Evolutionary conservation across 2,113 vertebrate species (phyloP), one percentile per base, ranked within the genome.

Genomic region (Megaptera novaeangliae): DNA sequence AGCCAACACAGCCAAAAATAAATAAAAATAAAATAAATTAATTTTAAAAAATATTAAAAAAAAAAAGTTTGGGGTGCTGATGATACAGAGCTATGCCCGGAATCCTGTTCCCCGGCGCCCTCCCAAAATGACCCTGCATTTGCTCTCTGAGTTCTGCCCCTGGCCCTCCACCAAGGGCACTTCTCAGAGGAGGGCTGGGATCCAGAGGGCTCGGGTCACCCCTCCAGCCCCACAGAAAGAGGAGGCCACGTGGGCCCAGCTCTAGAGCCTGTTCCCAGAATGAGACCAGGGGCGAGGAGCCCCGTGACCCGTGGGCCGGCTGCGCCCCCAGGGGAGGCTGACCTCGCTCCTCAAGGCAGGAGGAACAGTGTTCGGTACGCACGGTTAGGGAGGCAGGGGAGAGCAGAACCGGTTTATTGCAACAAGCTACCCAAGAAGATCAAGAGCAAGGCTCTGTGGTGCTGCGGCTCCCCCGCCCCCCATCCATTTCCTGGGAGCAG

Each of bases 311-410:
- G 0, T 0, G 0, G 31, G 14, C 64, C 29, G 7, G 75, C 69
- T 27, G 49, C 34, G 7, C 49, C 66, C 59, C 20, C 3, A 14
- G 9, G 29, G 39, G 49, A 55, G n/a, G 20, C 36, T 10, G 55
- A 5, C 69, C 68, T 44, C 6, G 0, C 14, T 12, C 36, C 3
- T 36, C 27, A 20, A 31, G 11, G 46, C 39, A 55, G 27, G 29
- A 15, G 11, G 9, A 15, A 4, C 2, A 0, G 1, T 8, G 5
- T 21, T 25, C 29, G 20, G 8, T 7, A 3, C 5, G 23, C 8
- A 8, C 39, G 5, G 14, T 6, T 34, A 36, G 74, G 36, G 34
- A 71, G 61, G n/a, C 52, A 55, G 83, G 34, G 66, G 21, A 57
- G 83, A 59, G 31, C 61, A 44, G 87, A 34, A 18, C 2, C 8